Percentiles rank a stretch among this genome's conserved stretches.
phyloP scores from a whole-genome alignment of 2,888 invertebrate species.

The Andricus quercusramuli region DNA sequence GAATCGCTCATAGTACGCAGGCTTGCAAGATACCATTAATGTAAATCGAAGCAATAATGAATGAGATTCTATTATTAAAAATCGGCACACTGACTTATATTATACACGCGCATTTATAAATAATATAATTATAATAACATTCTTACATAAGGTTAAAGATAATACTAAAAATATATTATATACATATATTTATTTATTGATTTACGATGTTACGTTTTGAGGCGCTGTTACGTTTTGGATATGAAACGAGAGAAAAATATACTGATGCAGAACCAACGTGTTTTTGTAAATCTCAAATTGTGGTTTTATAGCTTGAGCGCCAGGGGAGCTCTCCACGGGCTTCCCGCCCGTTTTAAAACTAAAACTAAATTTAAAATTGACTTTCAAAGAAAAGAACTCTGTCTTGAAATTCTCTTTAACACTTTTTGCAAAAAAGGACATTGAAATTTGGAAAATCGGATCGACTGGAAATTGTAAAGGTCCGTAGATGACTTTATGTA shows the following conservation, averaged over 20 bases:
- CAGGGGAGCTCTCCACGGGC: too few relatives aligned
- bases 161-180: constrained; percentile 57
- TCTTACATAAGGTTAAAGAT: constrained; percentile 40
- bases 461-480: not conserved
- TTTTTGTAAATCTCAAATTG: too few relatives aligned
- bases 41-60: constrained; percentile 66
- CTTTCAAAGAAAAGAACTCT: not conserved
- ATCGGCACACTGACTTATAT: constrained; percentile 41
- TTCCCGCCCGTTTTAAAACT: too few relatives aligned
- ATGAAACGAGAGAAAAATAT: constrained; percentile 57
- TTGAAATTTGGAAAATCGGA: not conserved
- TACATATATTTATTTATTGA: constrained; percentile 73
- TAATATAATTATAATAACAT: constrained; percentile 40
- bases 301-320: too few relatives aligned
- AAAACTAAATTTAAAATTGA: too few relatives aligned
- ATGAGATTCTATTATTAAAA: constrained; percentile 48
- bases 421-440: not conserved
- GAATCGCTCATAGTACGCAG: not conserved
- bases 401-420: not conserved
- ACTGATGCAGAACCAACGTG: constrained; percentile 59
- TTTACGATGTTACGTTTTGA: constrained; percentile 73
- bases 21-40: constrained; percentile 49
- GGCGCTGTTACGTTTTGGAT: constrained; percentile 73
- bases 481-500: not conserved
- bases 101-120: constrained; percentile 49